Conservation (phyloP, 1,140 invertebrate genomes). For the Drosophila ficusphila region DNA sequence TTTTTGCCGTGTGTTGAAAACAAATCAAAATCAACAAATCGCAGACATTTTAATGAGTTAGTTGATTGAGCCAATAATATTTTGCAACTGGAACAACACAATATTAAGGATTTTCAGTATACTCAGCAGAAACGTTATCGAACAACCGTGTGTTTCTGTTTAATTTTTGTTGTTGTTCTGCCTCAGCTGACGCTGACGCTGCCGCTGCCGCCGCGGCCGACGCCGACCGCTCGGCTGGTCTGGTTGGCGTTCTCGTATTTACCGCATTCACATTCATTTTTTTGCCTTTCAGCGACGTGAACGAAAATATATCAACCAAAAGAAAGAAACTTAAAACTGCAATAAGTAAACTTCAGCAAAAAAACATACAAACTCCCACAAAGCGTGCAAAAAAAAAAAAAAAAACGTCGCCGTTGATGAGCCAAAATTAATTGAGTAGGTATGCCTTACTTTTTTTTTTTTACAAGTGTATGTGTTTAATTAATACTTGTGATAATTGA, state of each 20-base stretch:
- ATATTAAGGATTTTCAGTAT: not conserved
- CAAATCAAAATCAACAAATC: conserved; percentile 33
- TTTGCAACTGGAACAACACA: not conserved
- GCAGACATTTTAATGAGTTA: conserved; percentile 32
- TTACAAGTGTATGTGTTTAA: conserved; percentile 14
- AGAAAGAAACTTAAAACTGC: not conserved
- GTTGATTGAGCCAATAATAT: conserved; percentile 26
- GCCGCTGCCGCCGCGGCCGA: not conserved
- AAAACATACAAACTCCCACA: not conserved
- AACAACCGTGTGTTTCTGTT: conserved; percentile 4
- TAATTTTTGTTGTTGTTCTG: conserved; percentile 15
- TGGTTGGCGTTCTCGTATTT: conserved; percentile 29
- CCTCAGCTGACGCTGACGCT: conserved; percentile 21
- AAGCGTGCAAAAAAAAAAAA: conserved; percentile 1
- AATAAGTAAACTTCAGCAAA: not conserved
- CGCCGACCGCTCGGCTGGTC: conserved; percentile 9
- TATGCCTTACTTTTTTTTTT: conserved; percentile 14
- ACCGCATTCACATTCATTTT: conserved; percentile 72
- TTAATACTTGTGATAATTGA: conserved; percentile 24
- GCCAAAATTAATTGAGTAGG: conserved; percentile 16
- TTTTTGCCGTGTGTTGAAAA: conserved; percentile 32
- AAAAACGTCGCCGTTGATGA: conserved; percentile 12
- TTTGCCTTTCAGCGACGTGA: conserved; percentile 72
- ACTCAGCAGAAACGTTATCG: not conserved
- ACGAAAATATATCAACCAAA: conserved; percentile 12